Percentiles rank a stretch among this genome's conserved stretches.
These are phyloP conservation scores for Anagrus nilaparvatae DNA, from an alignment of 1,140 invertebrate genomes.

Conservation along the genomic window DNA sequence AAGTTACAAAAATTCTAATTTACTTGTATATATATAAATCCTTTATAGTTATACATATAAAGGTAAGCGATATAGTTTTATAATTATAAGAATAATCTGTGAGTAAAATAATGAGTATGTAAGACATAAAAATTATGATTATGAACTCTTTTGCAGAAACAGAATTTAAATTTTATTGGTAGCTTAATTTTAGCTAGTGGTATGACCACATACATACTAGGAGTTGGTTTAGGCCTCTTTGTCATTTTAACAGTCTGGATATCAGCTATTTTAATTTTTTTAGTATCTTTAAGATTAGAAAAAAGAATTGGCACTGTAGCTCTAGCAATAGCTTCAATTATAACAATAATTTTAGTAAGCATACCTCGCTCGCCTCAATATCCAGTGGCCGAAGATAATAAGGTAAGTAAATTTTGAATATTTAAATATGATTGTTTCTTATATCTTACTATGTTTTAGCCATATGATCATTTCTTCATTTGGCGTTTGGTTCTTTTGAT, in stretches of 20 bases:
- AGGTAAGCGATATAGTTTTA: too few relatives aligned
- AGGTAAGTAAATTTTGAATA: slow-evolving; percentile 24
- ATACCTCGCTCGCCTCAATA: slow-evolving; percentile 42
- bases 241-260: slow-evolving; percentile 47
- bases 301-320: slow-evolving; percentile 44
- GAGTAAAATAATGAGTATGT: too few relatives aligned
- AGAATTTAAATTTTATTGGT: too few relatives aligned
- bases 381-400: slow-evolving; percentile 22
- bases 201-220: slow-evolving; percentile 43
- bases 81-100: too few relatives aligned
- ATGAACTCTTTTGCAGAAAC: too few relatives aligned
- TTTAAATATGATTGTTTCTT: neutral
- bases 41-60: too few relatives aligned
- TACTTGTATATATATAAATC: too few relatives aligned
- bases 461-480: slow-evolving; percentile 46
- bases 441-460: slow-evolving; percentile 38
- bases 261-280: slow-evolving; percentile 43
- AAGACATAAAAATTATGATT: too few relatives aligned
- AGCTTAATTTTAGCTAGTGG: too few relatives aligned
- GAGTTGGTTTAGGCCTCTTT: slow-evolving; percentile 46
- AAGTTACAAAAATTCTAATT: too few relatives aligned
- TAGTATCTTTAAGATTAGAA: slow-evolving; percentile 45
- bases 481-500: slow-evolving; percentile 43
- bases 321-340: slow-evolving; percentile 34
- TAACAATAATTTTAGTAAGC: slow-evolving; percentile 43